A percentile compares a stretch with the other conserved stretches of the same genome.
Evolutionary conservation across 2,113 vertebrate genomes (phyloP).

Genomic region (Phalacrocorax carbo): DNA sequence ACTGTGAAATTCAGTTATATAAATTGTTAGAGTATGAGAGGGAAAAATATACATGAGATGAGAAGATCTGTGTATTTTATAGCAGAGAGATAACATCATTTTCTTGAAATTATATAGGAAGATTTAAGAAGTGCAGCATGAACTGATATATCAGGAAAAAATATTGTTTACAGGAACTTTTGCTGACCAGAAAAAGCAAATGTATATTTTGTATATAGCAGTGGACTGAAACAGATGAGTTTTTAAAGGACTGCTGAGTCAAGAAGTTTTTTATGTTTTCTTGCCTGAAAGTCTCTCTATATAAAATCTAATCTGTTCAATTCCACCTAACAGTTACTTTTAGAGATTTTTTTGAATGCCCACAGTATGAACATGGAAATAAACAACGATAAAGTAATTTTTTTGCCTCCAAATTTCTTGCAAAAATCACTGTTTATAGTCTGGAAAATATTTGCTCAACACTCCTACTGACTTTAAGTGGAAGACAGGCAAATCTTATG

Average conservation of each 20-base stretch:
- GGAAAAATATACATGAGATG: background rate
- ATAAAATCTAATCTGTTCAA: background rate
- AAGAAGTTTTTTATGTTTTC: background rate
- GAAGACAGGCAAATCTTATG: background rate
- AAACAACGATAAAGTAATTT: background rate
- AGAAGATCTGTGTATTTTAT: background rate
- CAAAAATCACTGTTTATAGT: background rate
- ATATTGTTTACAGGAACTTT: constrained; percentile 7
- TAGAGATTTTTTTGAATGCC: background rate
- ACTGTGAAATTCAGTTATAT: background rate
- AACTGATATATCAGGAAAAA: constrained; percentile 15
- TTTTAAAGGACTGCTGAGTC: constrained; percentile 15
- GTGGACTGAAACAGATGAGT: constrained; percentile 33
- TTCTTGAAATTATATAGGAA: background rate
- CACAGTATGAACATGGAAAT: background rate
- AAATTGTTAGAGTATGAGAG: background rate
- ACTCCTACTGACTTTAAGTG: background rate
- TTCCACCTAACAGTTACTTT: background rate
- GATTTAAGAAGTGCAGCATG: background rate
- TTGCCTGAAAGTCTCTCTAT: background rate
- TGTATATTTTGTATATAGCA: background rate
- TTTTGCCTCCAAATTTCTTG: background rate
- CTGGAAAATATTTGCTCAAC: background rate
- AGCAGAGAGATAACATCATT: background rate
- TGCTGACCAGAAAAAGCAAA: constrained; percentile 15